These are phyloP conservation scores for Sapayoa aenigma DNA, from an alignment of 2,113 vertebrate species.

Conservation along the genomic window DNA sequence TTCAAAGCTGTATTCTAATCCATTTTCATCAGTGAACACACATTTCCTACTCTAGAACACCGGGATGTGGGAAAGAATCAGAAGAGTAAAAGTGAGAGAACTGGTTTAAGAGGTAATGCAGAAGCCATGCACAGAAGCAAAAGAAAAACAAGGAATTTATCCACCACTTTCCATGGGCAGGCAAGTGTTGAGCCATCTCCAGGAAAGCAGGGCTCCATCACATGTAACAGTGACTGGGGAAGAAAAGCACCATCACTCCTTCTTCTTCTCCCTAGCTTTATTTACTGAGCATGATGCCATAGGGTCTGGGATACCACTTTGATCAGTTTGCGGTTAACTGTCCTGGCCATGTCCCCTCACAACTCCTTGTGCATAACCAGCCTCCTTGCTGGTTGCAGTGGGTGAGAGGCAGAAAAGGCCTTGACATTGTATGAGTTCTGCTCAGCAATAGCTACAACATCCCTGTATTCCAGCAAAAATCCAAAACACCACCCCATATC, in stretches of 20 bases:
- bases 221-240: accelerated
- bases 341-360: neutral
- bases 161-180: neutral
- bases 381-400: neutral
- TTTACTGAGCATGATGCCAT: neutral
- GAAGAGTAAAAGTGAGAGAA: neutral
- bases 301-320: neutral
- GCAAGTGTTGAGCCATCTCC: neutral
- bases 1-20: neutral
- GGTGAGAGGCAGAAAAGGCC: neutral
- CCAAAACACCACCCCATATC: neutral
- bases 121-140: neutral
- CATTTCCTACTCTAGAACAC: neutral
- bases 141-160: neutral
- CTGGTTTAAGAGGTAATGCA: neutral
- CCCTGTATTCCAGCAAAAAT: neutral
- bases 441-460: neutral
- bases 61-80: neutral
- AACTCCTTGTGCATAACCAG: neutral
- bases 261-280: neutral
- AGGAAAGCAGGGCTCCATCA: neutral
- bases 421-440: neutral
- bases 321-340: neutral
- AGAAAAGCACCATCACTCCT: neutral
- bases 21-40: neutral